A percentile compares a stretch with the other conserved stretches of the same genome.
phyloP scores from a whole-genome alignment of 2,888 invertebrate species.

The Melanophora roralis region DNA sequence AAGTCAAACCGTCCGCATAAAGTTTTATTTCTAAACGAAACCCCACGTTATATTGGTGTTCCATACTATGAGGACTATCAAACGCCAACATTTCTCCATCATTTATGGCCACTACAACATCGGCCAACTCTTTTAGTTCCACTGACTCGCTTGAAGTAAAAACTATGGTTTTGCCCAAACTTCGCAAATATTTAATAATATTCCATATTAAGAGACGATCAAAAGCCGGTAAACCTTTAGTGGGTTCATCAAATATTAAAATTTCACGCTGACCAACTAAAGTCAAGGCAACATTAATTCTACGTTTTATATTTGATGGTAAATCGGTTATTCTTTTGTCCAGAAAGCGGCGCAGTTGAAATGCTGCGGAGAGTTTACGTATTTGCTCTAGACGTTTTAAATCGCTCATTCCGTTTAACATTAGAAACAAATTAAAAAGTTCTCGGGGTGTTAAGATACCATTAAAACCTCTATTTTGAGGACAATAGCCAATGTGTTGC shows the following conservation, averaged over 20 bases:
- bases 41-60: constrained; percentile 83
- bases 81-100: constrained; percentile 85
- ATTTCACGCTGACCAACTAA: constrained; percentile 83
- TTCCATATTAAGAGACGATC: constrained; percentile 89
- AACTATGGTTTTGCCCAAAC: constrained; percentile 84
- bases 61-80: constrained; percentile 85
- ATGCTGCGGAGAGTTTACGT: constrained; percentile 78
- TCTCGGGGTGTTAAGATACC: constrained; percentile 83
- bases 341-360: constrained; percentile 80
- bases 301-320: constrained; percentile 84
- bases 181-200: constrained; percentile 82
- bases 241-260: constrained; percentile 82
- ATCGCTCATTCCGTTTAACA: constrained; percentile 80
- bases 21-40: constrained; percentile 71
- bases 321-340: constrained; percentile 80
- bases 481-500: constrained; percentile 80
- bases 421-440: constrained; percentile 81
- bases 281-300: constrained; percentile 84
- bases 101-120: constrained; percentile 86
- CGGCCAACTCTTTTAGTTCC: constrained; percentile 88
- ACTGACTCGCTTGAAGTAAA: constrained; percentile 90
- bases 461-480: constrained; percentile 84
- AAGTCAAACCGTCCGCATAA: constrained; percentile 66
- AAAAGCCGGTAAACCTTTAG: constrained; percentile 81
- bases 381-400: constrained; percentile 70